Conservation (phyloP, 2,888 invertebrate genomes). For the Cremastobaeus sp. region DNA sequence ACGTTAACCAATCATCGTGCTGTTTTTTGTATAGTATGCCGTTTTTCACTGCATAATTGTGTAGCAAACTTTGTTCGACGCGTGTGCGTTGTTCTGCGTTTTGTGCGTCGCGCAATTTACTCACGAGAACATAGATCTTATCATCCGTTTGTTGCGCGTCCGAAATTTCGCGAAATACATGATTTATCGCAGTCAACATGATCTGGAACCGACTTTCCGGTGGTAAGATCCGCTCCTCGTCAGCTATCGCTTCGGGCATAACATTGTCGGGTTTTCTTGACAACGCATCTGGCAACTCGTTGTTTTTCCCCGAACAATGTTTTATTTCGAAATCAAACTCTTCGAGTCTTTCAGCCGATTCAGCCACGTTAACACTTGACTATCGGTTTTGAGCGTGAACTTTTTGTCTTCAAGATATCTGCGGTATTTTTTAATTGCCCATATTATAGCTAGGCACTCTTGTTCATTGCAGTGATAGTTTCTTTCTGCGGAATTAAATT, state of each 20-base stretch:
- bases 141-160: neutral
- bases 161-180: neutral
- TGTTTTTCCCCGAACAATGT: neutral
- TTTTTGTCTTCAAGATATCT: neutral
- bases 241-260: neutral
- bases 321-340: neutral
- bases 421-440: constrained; percentile 4
- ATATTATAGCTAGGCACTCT: constrained; percentile 1
- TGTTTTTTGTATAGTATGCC: neutral
- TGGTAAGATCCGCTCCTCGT: neutral
- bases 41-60: neutral
- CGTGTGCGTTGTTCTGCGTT: neutral
- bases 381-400: neutral
- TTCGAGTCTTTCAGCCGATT: neutral
- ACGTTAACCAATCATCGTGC: constrained; percentile 1
- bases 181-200: neutral
- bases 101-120: neutral
- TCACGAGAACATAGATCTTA: neutral
- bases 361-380: constrained; percentile 1
- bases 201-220: no score
- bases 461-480: constrained; percentile 13
- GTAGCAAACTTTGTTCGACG: neutral
- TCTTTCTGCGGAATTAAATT: constrained; percentile 34
- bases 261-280: neutral
- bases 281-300: neutral